Evolutionary conservation across 2,113 vertebrate species (phyloP).

Genomic region (Embiotoca jacksoni): DNA sequence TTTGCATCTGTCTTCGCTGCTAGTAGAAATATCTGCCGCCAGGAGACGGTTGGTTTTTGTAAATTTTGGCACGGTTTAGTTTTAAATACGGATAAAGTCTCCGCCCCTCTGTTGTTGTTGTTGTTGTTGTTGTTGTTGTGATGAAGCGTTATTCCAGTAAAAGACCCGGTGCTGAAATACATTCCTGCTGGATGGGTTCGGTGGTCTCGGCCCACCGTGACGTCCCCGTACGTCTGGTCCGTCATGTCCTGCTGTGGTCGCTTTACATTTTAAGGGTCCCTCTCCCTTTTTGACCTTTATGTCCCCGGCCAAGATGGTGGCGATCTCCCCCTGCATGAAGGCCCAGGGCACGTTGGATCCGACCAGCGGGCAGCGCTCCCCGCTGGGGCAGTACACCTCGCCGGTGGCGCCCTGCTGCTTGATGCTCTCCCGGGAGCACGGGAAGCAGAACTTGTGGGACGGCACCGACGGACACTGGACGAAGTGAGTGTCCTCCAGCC

Average conservation of each 20-base stretch:
- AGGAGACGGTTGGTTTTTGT: too few relatives aligned
- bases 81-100: too few relatives aligned
- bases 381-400: constrained; percentile 97
- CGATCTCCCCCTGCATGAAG: constrained; percentile 98
- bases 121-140: too few relatives aligned
- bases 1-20: too few relatives aligned
- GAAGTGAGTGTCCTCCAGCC: constrained; percentile 97
- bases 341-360: constrained; percentile 98
- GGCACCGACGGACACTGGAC: constrained; percentile 97
- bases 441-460: constrained; percentile 98
- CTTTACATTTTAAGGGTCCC: constrained; percentile 89
- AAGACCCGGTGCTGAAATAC: too few relatives aligned
- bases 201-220: too few relatives aligned
- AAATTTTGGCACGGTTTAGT: too few relatives aligned
- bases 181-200: too few relatives aligned
- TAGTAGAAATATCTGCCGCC: too few relatives aligned
- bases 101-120: too few relatives aligned
- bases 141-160: too few relatives aligned
- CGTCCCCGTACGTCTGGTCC: constrained; percentile 22
- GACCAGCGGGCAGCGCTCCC: constrained; percentile 95
- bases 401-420: constrained; percentile 97
- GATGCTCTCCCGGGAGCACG: constrained; percentile 98
- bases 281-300: constrained; percentile 98
- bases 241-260: constrained; percentile 44
- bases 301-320: constrained; percentile 96